phyloP scores from a whole-genome alignment of 2,888 invertebrate genomes.

The Agrochola circellaris region DNA sequence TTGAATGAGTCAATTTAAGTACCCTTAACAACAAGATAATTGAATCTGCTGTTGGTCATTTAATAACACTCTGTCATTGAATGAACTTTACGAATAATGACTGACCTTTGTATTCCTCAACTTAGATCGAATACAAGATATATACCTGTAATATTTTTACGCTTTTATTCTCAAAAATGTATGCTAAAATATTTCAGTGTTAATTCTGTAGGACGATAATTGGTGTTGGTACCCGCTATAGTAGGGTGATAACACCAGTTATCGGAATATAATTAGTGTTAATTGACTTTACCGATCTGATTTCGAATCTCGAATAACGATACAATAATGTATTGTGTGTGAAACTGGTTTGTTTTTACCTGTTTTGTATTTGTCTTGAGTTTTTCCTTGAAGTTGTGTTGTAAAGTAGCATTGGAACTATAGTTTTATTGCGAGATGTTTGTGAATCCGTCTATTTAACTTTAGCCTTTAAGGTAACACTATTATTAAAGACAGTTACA shows the following conservation, averaged over 20 bases:
- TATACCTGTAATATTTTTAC: slow-evolving; percentile 42
- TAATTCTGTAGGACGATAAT: slow-evolving; percentile 41
- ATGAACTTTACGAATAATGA: slow-evolving; percentile 51
- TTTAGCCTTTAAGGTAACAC: slow-evolving; percentile 1
- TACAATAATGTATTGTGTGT: slow-evolving; percentile 42
- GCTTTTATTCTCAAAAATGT: slow-evolving; percentile 36
- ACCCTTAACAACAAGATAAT: slow-evolving; percentile 49
- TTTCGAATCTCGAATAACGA: slow-evolving; percentile 35
- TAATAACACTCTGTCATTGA: slow-evolving; percentile 33
- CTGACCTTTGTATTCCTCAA: slow-evolving; percentile 45
- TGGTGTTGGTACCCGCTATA: slow-evolving; percentile 16
- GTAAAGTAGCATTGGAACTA: slow-evolving; percentile 12
- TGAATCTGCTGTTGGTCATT: slow-evolving; percentile 45
- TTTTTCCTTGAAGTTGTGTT: slow-evolving; percentile 37
- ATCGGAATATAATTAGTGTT: slow-evolving; percentile 43
- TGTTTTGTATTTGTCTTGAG: slow-evolving; percentile 31
- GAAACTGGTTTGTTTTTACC: slow-evolving; percentile 20
- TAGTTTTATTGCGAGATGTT: slow-evolving; percentile 5
- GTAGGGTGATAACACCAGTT: slow-evolving; percentile 30
- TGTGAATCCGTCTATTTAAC: slow-evolving; percentile 33
- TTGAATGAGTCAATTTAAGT: slow-evolving; percentile 58
- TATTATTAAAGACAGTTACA: not conserved
- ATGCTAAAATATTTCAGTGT: slow-evolving; percentile 37
- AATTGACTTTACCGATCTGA: slow-evolving; percentile 56
- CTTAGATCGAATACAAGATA: slow-evolving; percentile 8